Evolutionary conservation across 2,888 invertebrate genomes (phyloP).

Genomic region (Agelastica alni): DNA sequence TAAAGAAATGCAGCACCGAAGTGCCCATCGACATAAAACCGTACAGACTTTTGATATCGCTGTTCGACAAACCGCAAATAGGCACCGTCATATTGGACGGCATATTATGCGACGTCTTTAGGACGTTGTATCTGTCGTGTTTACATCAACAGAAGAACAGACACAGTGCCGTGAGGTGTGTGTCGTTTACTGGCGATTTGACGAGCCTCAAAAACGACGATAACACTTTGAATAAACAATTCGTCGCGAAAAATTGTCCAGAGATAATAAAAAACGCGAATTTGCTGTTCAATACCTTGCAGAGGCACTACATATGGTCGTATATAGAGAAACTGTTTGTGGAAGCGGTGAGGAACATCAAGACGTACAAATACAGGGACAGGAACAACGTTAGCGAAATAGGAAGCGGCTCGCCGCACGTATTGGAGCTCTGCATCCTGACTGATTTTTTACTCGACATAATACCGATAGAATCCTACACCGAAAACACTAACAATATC

Average conservation of each 20-base stretch:
- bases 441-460: constrained; percentile 77
- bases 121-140: constrained; percentile 62
- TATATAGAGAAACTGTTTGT: constrained; percentile 71
- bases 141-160: constrained; percentile 56
- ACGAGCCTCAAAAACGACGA: constrained; percentile 51
- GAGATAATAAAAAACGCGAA: constrained; percentile 85
- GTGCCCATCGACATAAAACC: constrained; percentile 67
- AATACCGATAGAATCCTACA: constrained; percentile 75
- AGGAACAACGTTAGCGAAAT: constrained; percentile 58
- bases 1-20: constrained; percentile 61
- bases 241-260: constrained; percentile 57
- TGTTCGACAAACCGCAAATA: constrained; percentile 86
- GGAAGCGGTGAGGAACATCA: constrained; percentile 51
- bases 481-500: constrained; percentile 77
- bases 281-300: constrained; percentile 79
- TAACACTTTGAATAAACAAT: constrained; percentile 48
- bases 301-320: constrained; percentile 85
- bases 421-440: constrained; percentile 72
- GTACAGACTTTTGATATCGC: constrained; percentile 78
- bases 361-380: constrained; percentile 47
- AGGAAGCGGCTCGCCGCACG: constrained; percentile 66
- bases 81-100: constrained; percentile 77
- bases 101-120: constrained; percentile 78
- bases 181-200: constrained; percentile 54
- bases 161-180: constrained; percentile 49